phyloP scores from a whole-genome alignment of 2,888 invertebrate genomes.

The Eupithecia centaureata region DNA sequence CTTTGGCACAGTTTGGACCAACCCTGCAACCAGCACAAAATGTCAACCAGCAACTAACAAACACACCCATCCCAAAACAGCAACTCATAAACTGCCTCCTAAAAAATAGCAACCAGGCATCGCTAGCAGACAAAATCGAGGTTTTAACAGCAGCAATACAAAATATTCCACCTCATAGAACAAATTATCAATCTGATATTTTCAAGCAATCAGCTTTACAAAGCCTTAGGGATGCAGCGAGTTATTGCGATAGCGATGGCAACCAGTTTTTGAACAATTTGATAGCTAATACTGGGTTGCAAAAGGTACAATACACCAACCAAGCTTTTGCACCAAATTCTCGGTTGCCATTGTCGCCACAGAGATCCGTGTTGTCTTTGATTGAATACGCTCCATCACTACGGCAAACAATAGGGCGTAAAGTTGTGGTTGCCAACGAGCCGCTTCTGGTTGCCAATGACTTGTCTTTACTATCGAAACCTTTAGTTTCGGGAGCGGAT shows the following conservation, averaged over 20 bases:
- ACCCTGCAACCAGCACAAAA: constrained; percentile 13
- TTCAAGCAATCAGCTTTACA: constrained; percentile 56
- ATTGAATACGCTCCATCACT: not conserved
- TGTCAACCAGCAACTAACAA: not conserved
- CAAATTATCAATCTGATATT: constrained; percentile 52
- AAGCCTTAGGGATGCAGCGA: constrained; percentile 53
- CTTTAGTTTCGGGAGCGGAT: constrained; percentile 12
- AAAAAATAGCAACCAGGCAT: constrained; percentile 19
- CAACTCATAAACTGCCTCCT: constrained; percentile 30
- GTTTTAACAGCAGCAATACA: constrained; percentile 48
- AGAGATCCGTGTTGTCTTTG: not conserved
- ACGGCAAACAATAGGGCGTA: not conserved
- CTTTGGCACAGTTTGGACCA: constrained; percentile 26
- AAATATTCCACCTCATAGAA: constrained; percentile 46
- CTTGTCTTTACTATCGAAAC: not conserved
- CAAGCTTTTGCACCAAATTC: not conserved
- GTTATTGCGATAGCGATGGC: constrained; percentile 33
- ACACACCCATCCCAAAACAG: constrained; percentile 17
- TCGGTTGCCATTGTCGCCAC: not conserved
- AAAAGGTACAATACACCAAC: not conserved
- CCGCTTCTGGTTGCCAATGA: constrained; percentile 21
- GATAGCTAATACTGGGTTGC: not conserved
- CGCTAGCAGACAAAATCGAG: constrained; percentile 48
- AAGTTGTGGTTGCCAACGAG: constrained; percentile 7
- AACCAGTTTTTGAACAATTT: not conserved